Base-by-base conservation (phyloP, 1,140 invertebrate species). In the Prorops nasuta region DNA sequence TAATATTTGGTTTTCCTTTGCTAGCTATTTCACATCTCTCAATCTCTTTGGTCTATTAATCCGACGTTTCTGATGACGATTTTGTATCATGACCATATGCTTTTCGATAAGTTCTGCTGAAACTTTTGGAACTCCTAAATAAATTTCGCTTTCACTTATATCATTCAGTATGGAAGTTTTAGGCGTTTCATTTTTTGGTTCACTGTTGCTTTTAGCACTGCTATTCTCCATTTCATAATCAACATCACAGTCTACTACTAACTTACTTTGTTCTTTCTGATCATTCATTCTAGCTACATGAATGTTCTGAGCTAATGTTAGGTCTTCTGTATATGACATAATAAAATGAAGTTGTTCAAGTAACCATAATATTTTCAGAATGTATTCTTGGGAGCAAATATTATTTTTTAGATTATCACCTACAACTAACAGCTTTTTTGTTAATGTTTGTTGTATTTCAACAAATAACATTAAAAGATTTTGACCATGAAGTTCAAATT, bases 401-500 rank as follows among this genome's bases (percentile, higher is more conserved):
- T 61, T 63, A 21, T 64, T 48, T 3, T 38, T 35, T 18, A 75
- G 46, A 42, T 50, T 67, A 15, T 62, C 44, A n/a, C 68, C 34
- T 19, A 74, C 66, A 0, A 48, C 20, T 8, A 42, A 49, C 3
- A 69, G 10, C 28, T 65, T 71, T 18, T 73, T 60, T 32, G 66
- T 56, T 1, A 6, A 28, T 28, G 10, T 28, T 6, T 28, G 4
- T 28, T 28, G 24, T 28, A 28, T 6, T 28, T 4, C 4, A 28
- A 28, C 4, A 6, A 6, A 4, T 28, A 6, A 6, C 24, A 28
- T 10, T 28, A 10, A 28, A 28, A 28, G 4, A 28, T 28, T 28
- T 4, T 4, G 10, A 6, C 4, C 10, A 6, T 28, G 24, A 28
- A n/a, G n/a, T n/a, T n/a, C n/a, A n/a, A n/a, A n/a, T n/a, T 28